These are phyloP conservation scores for Morpho helenor DNA, from an alignment of 2,888 invertebrate genomes.

Conservation along the genomic window DNA sequence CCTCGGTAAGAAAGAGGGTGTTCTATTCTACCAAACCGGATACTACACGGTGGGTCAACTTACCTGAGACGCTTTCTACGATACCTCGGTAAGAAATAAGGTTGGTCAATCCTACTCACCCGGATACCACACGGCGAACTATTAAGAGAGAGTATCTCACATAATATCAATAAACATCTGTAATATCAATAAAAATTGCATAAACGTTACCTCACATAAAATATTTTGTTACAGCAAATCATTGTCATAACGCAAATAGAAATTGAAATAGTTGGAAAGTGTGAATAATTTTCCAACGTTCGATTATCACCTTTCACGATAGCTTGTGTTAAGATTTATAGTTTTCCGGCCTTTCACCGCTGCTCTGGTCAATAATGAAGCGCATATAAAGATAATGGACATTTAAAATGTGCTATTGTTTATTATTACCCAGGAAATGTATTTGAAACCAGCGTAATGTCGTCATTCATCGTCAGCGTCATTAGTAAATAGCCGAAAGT, in stretches of 20 bases:
- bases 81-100: no score
- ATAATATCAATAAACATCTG: no score
- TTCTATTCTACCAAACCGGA: no score
- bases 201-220: slow-evolving; percentile 11
- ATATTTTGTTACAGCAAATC: slow-evolving; percentile 14
- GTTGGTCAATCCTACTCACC: no score
- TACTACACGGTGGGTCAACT: no score
- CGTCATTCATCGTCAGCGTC: background rate
- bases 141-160: no score
- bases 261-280: slow-evolving; percentile 51
- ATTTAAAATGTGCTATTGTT: slow-evolving; percentile 12
- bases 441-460: slow-evolving; percentile 1
- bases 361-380: slow-evolving; percentile 12
- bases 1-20: no score
- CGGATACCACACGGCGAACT: no score
- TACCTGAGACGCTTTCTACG: no score
- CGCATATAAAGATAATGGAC: slow-evolving; percentile 9
- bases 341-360: slow-evolving; percentile 52
- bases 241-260: slow-evolving; percentile 36
- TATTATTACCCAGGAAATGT: background rate
- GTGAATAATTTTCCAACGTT: slow-evolving; percentile 47
- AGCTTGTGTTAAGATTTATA: slow-evolving; percentile 39
- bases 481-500: background rate
- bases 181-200: slow-evolving; percentile 2
- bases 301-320: slow-evolving; percentile 56